phyloP scores from a whole-genome alignment of 2,113 vertebrate species.

The Microtus oregoni region DNA sequence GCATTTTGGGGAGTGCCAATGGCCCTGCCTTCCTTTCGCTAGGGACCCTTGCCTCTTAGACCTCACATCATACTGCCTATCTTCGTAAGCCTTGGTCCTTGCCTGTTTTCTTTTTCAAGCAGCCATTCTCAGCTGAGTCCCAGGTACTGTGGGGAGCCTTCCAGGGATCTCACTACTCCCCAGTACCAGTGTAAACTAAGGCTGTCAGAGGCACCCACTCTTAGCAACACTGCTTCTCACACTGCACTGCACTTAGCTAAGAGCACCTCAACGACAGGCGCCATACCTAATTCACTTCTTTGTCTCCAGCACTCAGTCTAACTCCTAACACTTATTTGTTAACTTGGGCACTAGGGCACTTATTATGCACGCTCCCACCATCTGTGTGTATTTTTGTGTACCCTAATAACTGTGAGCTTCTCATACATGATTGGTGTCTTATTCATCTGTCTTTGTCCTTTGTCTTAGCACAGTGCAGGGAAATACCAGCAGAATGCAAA shows the following conservation, averaged over 20 bases:
- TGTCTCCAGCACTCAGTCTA: background rate
- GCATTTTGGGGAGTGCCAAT: too few species aligned
- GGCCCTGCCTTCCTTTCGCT: background rate
- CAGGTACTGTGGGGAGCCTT: background rate
- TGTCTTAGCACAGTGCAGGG: background rate
- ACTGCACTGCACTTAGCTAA: too few species aligned
- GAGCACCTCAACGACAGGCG: background rate
- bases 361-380: fast-evolving
- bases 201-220: fast-evolving
- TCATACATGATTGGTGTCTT: background rate
- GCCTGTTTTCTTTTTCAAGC: background rate
- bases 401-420: background rate
- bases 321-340: fast-evolving
- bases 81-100: background rate
- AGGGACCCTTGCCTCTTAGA: background rate
- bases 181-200: fast-evolving
- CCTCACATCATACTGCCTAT: background rate
- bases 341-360: too few species aligned
- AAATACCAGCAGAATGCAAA: fast-evolving
- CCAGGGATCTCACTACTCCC: fast-evolving
- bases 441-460: background rate
- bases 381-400: fast-evolving
- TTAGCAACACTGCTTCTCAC: background rate
- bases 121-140: background rate
- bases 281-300: fast-evolving